A percentile compares a stretch with the other conserved stretches of the same genome.
Conservation (phyloP, 2,888 invertebrate genomes). For the Podabrus alpinus region DNA sequence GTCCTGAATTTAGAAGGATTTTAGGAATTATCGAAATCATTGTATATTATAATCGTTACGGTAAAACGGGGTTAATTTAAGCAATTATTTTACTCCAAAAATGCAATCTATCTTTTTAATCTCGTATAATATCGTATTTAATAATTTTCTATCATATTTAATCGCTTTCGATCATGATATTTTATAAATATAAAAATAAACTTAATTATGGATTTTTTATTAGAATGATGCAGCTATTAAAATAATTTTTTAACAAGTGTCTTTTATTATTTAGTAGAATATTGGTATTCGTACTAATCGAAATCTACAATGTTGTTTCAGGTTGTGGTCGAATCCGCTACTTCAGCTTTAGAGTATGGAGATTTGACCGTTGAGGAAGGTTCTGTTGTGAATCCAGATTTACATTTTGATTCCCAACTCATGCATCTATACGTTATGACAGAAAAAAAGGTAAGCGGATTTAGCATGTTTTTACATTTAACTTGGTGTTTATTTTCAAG, state of each 20-base stretch:
- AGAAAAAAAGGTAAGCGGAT: conserved; percentile 73
- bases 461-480: background rate
- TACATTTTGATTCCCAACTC: conserved; percentile 88
- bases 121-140: too few species aligned
- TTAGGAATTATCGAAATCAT: too few species aligned
- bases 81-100: too few species aligned
- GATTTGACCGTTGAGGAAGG: conserved; percentile 83
- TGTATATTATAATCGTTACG: background rate
- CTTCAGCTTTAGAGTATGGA: conserved; percentile 86
- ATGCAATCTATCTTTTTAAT: too few species aligned
- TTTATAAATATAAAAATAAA: too few species aligned
- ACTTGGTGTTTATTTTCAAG: background rate
- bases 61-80: too few species aligned
- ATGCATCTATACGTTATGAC: conserved; percentile 96
- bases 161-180: too few species aligned
- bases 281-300: background rate
- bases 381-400: conserved; percentile 83
- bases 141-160: too few species aligned
- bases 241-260: background rate
- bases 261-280: background rate
- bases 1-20: background rate
- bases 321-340: conserved; percentile 87
- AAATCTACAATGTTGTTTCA: conserved; percentile 49
- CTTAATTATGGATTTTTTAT: too few species aligned
- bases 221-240: too few species aligned